Conservation (phyloP, 2,888 invertebrate genomes). For the Rhagonycha lutea region DNA sequence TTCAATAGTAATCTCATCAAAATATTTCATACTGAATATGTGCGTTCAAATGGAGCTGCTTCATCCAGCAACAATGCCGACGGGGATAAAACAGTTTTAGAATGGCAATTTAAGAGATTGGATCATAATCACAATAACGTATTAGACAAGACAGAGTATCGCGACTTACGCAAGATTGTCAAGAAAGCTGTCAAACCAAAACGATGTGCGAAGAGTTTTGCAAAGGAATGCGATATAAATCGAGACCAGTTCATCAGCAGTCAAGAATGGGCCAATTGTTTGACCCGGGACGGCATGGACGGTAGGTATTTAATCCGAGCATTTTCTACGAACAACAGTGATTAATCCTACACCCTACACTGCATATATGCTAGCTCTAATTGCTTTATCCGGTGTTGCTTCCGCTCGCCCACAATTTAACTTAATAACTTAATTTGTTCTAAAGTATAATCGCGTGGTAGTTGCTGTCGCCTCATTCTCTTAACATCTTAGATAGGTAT, state of each 20-base stretch:
- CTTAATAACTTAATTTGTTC: constrained; percentile 30
- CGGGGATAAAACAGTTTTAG: constrained; percentile 65
- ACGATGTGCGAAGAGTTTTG: constrained; percentile 87
- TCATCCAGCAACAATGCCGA: constrained; percentile 36
- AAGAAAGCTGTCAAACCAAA: constrained; percentile 89
- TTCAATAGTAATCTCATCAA: constrained; percentile 86
- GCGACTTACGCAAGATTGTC: constrained; percentile 78
- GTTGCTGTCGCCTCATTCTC: constrained; percentile 28
- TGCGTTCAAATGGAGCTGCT: constrained; percentile 53
- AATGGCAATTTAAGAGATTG: constrained; percentile 89
- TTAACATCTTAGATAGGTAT: constrained; percentile 59
- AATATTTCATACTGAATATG: constrained; percentile 81
- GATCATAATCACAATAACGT: constrained; percentile 79
- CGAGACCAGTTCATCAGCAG: constrained; percentile 77
- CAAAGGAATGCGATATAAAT: constrained; percentile 84
- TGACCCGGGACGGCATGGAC: constrained; percentile 79
- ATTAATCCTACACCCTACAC: constrained; percentile 24
- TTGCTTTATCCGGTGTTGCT: constrained; percentile 35
- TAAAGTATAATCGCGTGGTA: constrained; percentile 30
- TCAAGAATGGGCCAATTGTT: constrained; percentile 85
- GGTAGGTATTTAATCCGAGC: constrained; percentile 66
- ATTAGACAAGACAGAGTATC: constrained; percentile 81
- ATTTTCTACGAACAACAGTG: constrained; percentile 31
- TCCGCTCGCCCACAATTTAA: constrained; percentile 33
- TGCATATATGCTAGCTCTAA: constrained; percentile 23